phyloP scores from a whole-genome alignment of 2,113 vertebrate species.

The Lophochroa leadbeateri region DNA sequence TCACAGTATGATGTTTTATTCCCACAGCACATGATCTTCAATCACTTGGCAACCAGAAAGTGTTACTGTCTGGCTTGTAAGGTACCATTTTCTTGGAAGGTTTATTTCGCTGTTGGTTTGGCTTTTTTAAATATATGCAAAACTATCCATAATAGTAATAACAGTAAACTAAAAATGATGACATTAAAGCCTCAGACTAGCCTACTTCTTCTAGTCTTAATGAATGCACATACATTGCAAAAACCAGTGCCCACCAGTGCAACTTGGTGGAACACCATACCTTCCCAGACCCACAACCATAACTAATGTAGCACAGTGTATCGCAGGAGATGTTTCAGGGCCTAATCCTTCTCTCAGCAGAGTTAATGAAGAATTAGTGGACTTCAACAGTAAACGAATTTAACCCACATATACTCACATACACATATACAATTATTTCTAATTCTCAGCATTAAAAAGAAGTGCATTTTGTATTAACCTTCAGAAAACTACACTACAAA shows the following conservation, averaged over 20 bases:
- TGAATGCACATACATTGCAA: not conserved
- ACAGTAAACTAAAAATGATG: not conserved
- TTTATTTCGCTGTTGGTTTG: not conserved
- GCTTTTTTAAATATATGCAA: not conserved
- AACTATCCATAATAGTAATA: not conserved
- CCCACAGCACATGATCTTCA: constrained; percentile 1
- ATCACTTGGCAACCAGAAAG: not conserved
- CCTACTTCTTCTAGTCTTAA: not conserved
- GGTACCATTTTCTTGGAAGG: not conserved
- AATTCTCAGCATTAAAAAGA: not conserved
- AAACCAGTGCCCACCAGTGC: not conserved
- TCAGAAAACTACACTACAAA: not conserved
- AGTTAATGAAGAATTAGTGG: not conserved
- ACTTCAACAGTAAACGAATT: not conserved
- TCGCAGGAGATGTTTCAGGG: not conserved
- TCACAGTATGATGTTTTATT: not conserved
- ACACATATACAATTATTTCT: not conserved
- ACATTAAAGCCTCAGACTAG: not conserved
- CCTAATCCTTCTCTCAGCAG: not conserved
- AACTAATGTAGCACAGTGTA: not conserved
- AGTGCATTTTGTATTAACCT: not conserved
- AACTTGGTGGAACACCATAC: not conserved
- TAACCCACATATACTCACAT: not conserved
- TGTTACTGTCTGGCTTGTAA: not conserved
- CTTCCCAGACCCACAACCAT: not conserved